Evolutionary conservation across 2,113 vertebrate species (phyloP), one percentile per base, ranked within the genome.

Genomic region (Spea bombifrons): DNA sequence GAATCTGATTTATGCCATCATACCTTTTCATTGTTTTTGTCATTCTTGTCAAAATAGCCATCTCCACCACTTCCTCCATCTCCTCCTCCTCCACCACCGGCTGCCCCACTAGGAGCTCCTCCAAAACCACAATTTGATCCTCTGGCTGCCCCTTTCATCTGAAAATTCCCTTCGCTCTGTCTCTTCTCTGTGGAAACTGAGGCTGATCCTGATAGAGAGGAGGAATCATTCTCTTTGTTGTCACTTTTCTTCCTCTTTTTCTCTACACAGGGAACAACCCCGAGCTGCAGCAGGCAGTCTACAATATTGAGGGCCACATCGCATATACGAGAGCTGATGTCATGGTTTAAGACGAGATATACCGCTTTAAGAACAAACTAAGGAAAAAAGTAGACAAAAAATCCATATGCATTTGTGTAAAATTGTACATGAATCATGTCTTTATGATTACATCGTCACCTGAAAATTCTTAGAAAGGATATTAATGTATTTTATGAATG

Each of bases 291-390:
- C 78, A 99, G 89, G 77, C 95, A 97, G 71, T 99, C 96, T 16
- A 99, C 97, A 74, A 99, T 97, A 87, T 95, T 99, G 65, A 99
- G 91, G 0, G 95, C 95, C 82, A 96, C 96, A 9, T 99, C 98
- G 0, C 97, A 99, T 85, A 99, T 95, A 10, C 98, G 92, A 57
- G 98, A 99, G 85, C 95, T 98, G 87, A 99, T 98, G 84, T 99
- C 98, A 5, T 97, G 95, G 80, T 94, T 96, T 75, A 99, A 92
- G 45, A 99, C 95, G n/a, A 97, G 91, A 55, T 96, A 97, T 71
- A 99, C 93, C 13, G 97, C 97, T 70, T 96, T 95, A 82, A 99
- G 85, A 57, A 99, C 90, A 49, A 97, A 96, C 98, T 99, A 84
- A 3, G 50, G 46, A 69, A 66, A 63, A 46, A 67, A 68, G 3